Base-by-base conservation (phyloP, 2,888 invertebrate species). In the Euzetes globulus region DNA sequence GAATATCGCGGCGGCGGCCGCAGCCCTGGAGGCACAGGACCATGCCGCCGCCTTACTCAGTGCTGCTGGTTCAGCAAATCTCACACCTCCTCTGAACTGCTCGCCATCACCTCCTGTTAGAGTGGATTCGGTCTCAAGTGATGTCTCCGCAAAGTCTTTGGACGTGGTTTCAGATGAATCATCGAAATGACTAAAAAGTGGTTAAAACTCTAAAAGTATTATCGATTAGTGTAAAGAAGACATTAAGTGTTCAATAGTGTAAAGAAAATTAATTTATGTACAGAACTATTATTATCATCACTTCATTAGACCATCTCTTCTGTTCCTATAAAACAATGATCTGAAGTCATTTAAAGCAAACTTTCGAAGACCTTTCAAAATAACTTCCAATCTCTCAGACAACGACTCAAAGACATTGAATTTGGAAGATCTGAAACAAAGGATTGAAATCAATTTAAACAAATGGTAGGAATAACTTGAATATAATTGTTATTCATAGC, bases 51-150 rank as follows among this genome's bases (percentile, higher is more conserved):
- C 73, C 13, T 25, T 72, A 29, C 71, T 75, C 41, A 71, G 72
- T 13, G 71, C 76, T 25, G 75, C 74, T n/a, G 60, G 73, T 11
- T 75, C 71, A 7, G 73, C 73, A 33, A 73, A 70, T 17, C 60
- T 71, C 6, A 71, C 73, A 9, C 76, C 73, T n/a, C 74, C 74
- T 13, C 41, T 33, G 22, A 50, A 19, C 25, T 72, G 71, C 25
- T 22, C 74, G 45, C 74, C 74, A 25, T 78, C 78, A 11, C 78
- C 78, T 9, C 78, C 78, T n/a, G 74, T 75, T 17, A 72, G 78
- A 50, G 77, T 77, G 1, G 78, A 78, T 71, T 78, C 78, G 9
- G 78, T 76, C 15, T 78, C 78, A 68, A 78, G 78, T 75, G 77
- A 78, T 47, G 75, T 77, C 15, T 78, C 78, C 11, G 75, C 77